Base-by-base conservation (phyloP, 2,888 invertebrate genomes). In the Metallyticus violacea region DNA sequence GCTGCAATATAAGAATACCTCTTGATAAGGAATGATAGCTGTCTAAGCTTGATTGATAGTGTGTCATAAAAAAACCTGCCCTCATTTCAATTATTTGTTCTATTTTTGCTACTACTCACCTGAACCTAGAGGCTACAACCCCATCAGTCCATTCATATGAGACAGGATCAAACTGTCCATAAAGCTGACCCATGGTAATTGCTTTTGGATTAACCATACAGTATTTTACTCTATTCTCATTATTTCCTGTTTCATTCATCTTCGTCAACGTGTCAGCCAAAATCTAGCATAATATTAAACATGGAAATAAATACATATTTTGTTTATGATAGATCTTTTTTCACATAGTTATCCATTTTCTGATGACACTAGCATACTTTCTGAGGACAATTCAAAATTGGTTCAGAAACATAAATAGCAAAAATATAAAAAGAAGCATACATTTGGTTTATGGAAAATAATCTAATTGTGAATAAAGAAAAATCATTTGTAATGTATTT, bases 61-160 rank as follows among this genome's bases (percentile, higher is more conserved):
- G n/a, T n/a, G n/a, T n/a, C n/a, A n/a, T n/a, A n/a, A n/a, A n/a
- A n/a, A n/a, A n/a, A n/a, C n/a, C n/a, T n/a, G n/a, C n/a, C n/a
- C n/a, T n/a, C n/a, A n/a, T n/a, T n/a, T n/a, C n/a, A n/a, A n/a
- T n/a, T n/a, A n/a, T n/a, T n/a, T n/a, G n/a, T n/a, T n/a, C n/a
- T n/a, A n/a, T n/a, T n/a, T n/a, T n/a, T n/a, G n/a, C n/a, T n/a
- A n/a, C n/a, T 15, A 62, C 40, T 15, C 86, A 91, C 90, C 91
- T 90, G 87, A 91, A 90, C 79, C 89, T 89, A 2, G 94, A 95
- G 0, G 97, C 96, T 76, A 97, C 95, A 40, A 98, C 95, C 6
- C 97, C 97, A 91, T 97, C 97, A 0, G 95, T 95, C 97, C 97
- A 97, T 92, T 98, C 98, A 89, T 97, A 97, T 0, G 98, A 97